These are phyloP conservation scores for Porites evermanni DNA, from an alignment of 92 coral and sea anemone genomes.

Conservation along the genomic window DNA sequence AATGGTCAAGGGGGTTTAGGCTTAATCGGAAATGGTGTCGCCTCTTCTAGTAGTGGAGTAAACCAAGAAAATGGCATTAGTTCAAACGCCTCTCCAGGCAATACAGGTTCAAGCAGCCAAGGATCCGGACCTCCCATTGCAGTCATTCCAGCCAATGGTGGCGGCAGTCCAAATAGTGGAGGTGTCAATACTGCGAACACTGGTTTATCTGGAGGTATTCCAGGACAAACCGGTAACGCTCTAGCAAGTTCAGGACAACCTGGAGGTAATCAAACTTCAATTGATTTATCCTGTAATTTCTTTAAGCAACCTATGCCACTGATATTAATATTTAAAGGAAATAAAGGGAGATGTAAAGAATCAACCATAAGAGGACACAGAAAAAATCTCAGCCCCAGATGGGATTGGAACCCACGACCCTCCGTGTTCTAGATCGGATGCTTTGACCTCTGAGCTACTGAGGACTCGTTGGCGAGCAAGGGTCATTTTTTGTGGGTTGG, in stretches of 20 bases:
- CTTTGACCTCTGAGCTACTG: too few relatives aligned
- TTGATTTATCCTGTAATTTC: too few relatives aligned
- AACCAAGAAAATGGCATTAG: neutral
- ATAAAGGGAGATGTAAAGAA: too few relatives aligned
- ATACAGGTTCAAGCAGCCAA: neutral
- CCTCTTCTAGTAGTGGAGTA: neutral
- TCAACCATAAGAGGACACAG: too few relatives aligned
- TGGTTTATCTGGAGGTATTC: neutral
- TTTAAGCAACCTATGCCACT: too few relatives aligned
- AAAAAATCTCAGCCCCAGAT: too few relatives aligned
- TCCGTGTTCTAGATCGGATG: too few relatives aligned
- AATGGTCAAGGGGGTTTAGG: neutral
- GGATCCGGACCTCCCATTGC: neutral
- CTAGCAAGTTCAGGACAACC: neutral
- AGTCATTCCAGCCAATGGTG: neutral
- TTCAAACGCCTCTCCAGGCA: neutral
- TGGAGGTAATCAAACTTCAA: neutral
- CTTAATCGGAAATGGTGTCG: neutral
- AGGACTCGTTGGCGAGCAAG: too few relatives aligned
- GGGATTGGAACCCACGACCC: too few relatives aligned
- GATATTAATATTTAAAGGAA: too few relatives aligned
- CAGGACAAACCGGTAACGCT: neutral
- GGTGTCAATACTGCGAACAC: neutral
- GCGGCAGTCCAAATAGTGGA: neutral
- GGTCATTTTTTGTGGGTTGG: too few relatives aligned